phyloP scores from a whole-genome alignment of 2,113 vertebrate genomes.

The Periophthalmodon schlosseri region DNA sequence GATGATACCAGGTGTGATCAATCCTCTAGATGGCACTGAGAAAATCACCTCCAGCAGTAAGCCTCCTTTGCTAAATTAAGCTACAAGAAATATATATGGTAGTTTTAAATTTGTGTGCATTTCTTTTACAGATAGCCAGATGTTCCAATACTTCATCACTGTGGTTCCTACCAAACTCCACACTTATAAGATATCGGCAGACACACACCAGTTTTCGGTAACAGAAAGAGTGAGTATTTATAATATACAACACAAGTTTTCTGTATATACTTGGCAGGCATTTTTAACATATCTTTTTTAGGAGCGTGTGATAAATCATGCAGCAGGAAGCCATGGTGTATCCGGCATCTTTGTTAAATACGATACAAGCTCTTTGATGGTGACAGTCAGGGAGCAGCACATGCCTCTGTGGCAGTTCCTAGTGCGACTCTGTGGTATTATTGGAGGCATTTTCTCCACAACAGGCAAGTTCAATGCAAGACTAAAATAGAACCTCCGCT shows the following conservation, averaged over 20 bases:
- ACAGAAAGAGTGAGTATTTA: constrained; percentile 88
- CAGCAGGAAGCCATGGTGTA: constrained; percentile 93
- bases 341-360: constrained; percentile 98
- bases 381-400: constrained; percentile 94
- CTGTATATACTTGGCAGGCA: neutral
- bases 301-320: constrained; percentile 95
- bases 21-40: constrained; percentile 95
- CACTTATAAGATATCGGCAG: constrained; percentile 88
- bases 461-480: constrained; percentile 81
- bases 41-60: constrained; percentile 92
- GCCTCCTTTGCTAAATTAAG: constrained; percentile 48
- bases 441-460: constrained; percentile 96
- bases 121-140: constrained; percentile 88
- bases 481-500: neutral
- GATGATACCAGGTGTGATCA: constrained; percentile 91
- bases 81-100: neutral
- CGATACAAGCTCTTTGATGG: constrained; percentile 95
- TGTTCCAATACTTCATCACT: constrained; percentile 99
- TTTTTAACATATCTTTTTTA: constrained; percentile 37
- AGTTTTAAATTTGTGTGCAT: too few species aligned
- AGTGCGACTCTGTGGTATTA: constrained; percentile 92
- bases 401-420: constrained; percentile 98
- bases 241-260: neutral
- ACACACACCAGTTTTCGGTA: constrained; percentile 96
- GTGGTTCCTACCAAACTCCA: constrained; percentile 95